Evolutionary conservation across 2,888 invertebrate genomes (phyloP).

Genomic region (Gymnoscelis rufifasciata): DNA sequence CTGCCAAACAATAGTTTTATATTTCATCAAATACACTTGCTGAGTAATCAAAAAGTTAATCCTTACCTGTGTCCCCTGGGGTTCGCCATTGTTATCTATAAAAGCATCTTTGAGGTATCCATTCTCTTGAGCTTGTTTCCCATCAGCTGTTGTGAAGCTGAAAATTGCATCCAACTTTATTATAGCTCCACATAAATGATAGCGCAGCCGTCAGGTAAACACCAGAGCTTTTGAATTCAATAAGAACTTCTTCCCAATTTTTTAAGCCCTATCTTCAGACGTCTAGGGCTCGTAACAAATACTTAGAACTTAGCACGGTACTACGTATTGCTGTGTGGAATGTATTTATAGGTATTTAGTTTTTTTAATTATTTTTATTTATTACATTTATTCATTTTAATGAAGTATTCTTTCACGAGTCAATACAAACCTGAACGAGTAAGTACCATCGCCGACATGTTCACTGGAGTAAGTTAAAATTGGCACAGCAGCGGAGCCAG

Average conservation of each 20-base stretch:
- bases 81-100: conserved; percentile 83
- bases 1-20: no score
- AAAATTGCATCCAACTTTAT: conserved; percentile 33
- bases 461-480: conserved; percentile 76
- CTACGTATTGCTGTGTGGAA: no score
- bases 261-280: no score
- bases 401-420: no score
- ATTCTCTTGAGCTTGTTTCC: conserved; percentile 87
- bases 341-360: no score
- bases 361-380: no score
- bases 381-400: no score
- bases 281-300: no score
- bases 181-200: neutral
- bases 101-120: conserved; percentile 85
- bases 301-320: no score
- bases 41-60: no score
- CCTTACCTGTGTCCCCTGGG: conserved; percentile 75
- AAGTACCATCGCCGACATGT: conserved; percentile 80
- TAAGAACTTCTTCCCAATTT: no score
- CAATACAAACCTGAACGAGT: conserved; percentile 68
- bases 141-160: conserved; percentile 87
- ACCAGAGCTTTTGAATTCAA: neutral
- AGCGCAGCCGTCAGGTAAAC: neutral
- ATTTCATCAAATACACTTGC: no score
- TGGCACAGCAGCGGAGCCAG: conserved; percentile 55